Evolutionary conservation across 2,113 vertebrate species (phyloP), one percentile per base, ranked within the genome.

Genomic region (Sphyrna mokarran): DNA sequence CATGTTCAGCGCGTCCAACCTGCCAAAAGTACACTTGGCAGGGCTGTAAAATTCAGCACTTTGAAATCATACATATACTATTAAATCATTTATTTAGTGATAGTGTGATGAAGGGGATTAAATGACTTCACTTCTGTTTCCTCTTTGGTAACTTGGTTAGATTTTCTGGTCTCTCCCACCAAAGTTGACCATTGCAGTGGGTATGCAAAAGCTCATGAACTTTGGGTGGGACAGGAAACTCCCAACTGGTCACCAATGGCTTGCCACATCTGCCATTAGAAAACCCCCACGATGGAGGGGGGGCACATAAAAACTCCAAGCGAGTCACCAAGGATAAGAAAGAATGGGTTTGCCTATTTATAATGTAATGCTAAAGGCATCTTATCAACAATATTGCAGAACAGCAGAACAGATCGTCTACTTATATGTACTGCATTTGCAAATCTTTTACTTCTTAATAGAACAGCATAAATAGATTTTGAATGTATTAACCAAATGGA

Each of bases 311-410:
- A 63, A 63, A 97, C 98, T 98, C 98, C 97, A 97, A 96, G 96
- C 98, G 97, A 98, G 98, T 98, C 98, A 98, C 98, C 98, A 97
- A 98, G 98, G 37, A 29, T 95, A 96, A 97, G 97, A 93, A 97
- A 97, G 97, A 97, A 97, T 97, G 97, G 97, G 97, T 98, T 98
- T 98, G 98, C 97, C 97, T 97, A 97, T 97, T 98, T 97, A 97
- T 66, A 90, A 61, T 61, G 95, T 97, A 98, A 98, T 97, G 97
- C 96, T 96, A 96, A 95, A 93, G 96, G 95, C 97, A 97, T 97
- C 96, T 94, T 97, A 97, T 97, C 96, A 96, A 96, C 96, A 96
- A 97, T n/a, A 20, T 37, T 93, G 22, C 61, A 66, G 61, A 93
- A 93, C 37, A 93, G 13, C 61, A 61, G 61, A 20, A 37, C 58